phyloP scores from a whole-genome alignment of 1,140 invertebrate genomes.

The Neodiprion virginianus region DNA sequence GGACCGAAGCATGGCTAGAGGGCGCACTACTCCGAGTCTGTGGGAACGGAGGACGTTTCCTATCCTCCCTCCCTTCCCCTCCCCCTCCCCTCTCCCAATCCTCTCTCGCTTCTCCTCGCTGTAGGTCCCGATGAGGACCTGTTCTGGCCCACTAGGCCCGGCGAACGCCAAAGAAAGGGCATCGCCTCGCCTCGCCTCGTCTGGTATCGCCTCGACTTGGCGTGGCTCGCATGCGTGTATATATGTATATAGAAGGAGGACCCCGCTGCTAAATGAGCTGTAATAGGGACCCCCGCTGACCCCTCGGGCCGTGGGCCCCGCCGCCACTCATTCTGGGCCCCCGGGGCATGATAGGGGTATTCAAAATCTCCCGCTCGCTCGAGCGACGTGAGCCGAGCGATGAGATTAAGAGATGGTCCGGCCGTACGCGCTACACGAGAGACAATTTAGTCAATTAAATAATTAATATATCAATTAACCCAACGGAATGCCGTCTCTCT shows the following conservation, averaged over 20 bases:
- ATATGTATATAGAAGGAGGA: constrained; percentile 42
- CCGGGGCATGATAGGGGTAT: constrained; percentile 12
- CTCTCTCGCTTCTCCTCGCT: constrained; percentile 31
- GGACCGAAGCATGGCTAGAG: no score
- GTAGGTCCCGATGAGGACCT: constrained; percentile 48
- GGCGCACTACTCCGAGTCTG: constrained; percentile 19
- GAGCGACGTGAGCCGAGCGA: constrained; percentile 20
- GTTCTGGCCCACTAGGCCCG: constrained; percentile 43
- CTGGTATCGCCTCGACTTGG: background rate
- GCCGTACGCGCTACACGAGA: background rate
- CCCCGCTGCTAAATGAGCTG: constrained; percentile 62
- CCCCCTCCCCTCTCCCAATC: no score
- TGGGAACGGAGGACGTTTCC: constrained; percentile 41
- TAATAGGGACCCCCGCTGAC: constrained; percentile 60
- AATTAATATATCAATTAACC: no score
- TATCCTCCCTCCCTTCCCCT: background rate
- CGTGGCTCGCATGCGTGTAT: no score
- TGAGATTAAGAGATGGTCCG: background rate
- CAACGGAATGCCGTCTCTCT: no score
- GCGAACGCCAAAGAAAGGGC: constrained; percentile 36
- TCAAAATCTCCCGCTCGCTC: constrained; percentile 18
- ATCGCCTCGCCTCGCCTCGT: background rate
- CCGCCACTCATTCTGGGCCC: constrained; percentile 6
- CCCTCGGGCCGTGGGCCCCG: constrained; percentile 23
- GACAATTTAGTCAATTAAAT: no score